Evolutionary conservation across 2,113 vertebrate genomes (phyloP), one percentile per base, ranked within the genome.

Genomic region (Vimba vimba): DNA sequence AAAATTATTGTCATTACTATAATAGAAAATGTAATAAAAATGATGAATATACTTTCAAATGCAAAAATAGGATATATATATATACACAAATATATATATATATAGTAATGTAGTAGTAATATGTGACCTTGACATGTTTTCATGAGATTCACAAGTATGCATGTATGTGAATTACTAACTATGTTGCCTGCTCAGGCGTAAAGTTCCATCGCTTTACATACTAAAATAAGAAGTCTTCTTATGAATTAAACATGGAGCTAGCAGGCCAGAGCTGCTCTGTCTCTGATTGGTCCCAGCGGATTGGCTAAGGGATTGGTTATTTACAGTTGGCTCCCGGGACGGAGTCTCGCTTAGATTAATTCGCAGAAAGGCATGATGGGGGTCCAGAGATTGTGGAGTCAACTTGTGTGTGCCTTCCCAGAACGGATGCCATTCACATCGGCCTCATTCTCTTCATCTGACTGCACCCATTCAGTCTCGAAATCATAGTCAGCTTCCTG

Each of bases 221-320:
- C 91, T 88, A 92, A 93, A 94, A 94, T 93, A 93, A 93, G 88
- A 92, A 90, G 62, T 87, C 45, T 36, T 64, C 83, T 83, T 91
- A 95, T 93, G 89, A 94, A 94, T 94, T 92, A 94, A 93, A 91
- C 92, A 94, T 93, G 90, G 92, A 79, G 3, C 21, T 39, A 80
- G 21, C 60, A 66, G 80, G 47, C 33, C 87, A 47, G 62, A 78
- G 90, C 89, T 88, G 89, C 88, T 89, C 45, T 64, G 73, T 84
- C 73, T 92, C 68, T 79, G 62, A 82, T 64, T 62, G 84, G 88
- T 10, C 30, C 45, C 47, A 17, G n/a, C 10, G 15, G 64, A 50
- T 27, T 23, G 23, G 76, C 76, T 25, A 55, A 60, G 68, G 43
- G 60, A 43, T 45, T 39, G 19, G 66, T 50, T 86, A 80, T 88